Evolutionary conservation across 2,888 invertebrate genomes (phyloP).

Genomic region (Netelia fuscicornis): DNA sequence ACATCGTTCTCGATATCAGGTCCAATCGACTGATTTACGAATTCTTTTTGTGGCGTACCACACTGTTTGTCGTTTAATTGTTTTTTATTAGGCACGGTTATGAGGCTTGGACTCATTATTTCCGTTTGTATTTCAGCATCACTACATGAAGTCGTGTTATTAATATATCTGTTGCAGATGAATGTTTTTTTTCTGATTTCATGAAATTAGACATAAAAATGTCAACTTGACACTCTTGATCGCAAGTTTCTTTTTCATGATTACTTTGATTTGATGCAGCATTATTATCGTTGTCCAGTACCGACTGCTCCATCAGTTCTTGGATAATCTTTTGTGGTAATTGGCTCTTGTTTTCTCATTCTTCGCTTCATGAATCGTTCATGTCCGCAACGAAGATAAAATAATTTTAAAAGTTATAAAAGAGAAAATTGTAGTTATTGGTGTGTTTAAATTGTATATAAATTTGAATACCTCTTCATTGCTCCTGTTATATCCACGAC

Average conservation of each 20-base stretch:
- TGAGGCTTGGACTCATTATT: conserved; percentile 9
- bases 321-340: not conserved
- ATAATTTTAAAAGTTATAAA: conserved; percentile 10
- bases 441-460: conserved; percentile 11
- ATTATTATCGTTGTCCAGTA: not conserved
- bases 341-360: not conserved
- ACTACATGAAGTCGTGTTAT: conserved; percentile 23
- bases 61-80: conserved; percentile 40
- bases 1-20: conserved; percentile 12
- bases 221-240: conserved; percentile 52
- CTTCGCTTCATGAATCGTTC: conserved; percentile 22
- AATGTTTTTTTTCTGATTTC: conserved; percentile 39
- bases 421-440: conserved; percentile 13
- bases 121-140: conserved; percentile 63
- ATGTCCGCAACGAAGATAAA: conserved; percentile 17
- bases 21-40: conserved; percentile 42
- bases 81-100: conserved; percentile 39
- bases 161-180: conserved; percentile 51
- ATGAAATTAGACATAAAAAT: conserved; percentile 11
- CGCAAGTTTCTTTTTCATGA: conserved; percentile 16
- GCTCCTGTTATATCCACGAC: too few species aligned
- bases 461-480: not conserved
- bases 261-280: not conserved
- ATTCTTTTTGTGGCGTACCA: conserved; percentile 49
- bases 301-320: conserved; percentile 10